Evolutionary conservation across 2,888 invertebrate genomes (phyloP), one percentile per base, ranked within the genome.

Genomic region (Acanthopleura granulata): DNA sequence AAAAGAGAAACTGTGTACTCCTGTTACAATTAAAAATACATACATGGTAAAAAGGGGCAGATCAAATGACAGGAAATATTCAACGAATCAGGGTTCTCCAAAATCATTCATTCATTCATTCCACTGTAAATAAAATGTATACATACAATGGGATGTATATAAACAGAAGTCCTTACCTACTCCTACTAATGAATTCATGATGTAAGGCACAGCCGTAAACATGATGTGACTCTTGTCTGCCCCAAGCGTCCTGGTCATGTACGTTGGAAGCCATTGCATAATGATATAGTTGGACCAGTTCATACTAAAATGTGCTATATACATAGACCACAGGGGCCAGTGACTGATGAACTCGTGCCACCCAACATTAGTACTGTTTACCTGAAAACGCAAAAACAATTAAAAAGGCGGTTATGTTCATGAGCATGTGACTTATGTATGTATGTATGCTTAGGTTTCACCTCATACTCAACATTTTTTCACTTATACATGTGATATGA

Each of bases 231-330:
- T 93, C 80, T 93, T 92, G 82, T 94, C 93, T 1, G 93, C 94
- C 27, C 93, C 93, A 57, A 95, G 91, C 84, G 92, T 92, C 77
- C 93, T 91, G 0, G 93, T 91, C 81, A 95, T 89, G 87, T 95
- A 95, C 0, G 94, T 95, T 4, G 95, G 95, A 79, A 95, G 90
- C 95, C 95, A 95, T 87, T 94, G 94, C 94, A 95, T 94, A 82
- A 95, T 94, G 79, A 94, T 94, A 86, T 95, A 95, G 84, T 94
- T 94, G 74, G 94, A 93, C 94, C 94, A 95, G 89, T 95, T 95
- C 95, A 95, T 95, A 49, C 94, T 93, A 89, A 95, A 95, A 90
- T 95, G 95, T 50, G 95, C 94, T 75, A 93, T 92, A 84, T 95
- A 95, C 80, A 94, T 92, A 9, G 94, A 93, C 94, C 94, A 94